Evolutionary conservation across 2,797 vertebrate species (phyloP).

Genomic region (Gymnoscopelus braueri): DNA sequence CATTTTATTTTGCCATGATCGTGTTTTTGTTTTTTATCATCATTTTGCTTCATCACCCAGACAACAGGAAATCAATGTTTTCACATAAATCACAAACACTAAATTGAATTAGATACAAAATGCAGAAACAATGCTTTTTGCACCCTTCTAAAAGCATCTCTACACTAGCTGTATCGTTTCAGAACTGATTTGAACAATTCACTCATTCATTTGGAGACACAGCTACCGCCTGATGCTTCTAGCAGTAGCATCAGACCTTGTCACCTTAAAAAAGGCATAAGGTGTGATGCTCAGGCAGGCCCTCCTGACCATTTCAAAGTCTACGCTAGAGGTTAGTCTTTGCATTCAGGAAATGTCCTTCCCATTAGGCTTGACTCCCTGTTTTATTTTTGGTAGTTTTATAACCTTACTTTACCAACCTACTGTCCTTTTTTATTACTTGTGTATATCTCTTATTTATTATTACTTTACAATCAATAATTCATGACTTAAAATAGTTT

Average conservation of each 20-base stretch:
- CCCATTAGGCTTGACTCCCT: no score
- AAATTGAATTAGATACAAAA: background rate
- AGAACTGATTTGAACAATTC: constrained; percentile 1
- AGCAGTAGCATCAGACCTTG: background rate
- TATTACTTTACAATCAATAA: no score
- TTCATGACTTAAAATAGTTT: no score
- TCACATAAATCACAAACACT: no score
- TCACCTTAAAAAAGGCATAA: background rate
- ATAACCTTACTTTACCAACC: no score
- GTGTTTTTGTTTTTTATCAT: background rate
- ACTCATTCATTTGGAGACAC: background rate
- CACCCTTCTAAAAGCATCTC: background rate
- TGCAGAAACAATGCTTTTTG: background rate
- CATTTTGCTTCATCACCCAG: no score
- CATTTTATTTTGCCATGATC: background rate
- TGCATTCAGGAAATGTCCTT: background rate
- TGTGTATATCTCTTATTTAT: no score
- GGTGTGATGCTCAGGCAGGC: constrained; percentile 6
- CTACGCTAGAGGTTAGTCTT: background rate
- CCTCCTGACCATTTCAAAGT: constrained; percentile 1
- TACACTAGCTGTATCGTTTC: background rate
- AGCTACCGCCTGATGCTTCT: background rate
- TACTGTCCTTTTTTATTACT: no score
- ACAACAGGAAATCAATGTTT: no score
- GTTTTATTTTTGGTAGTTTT: no score